These are phyloP conservation scores for Drosophila malerkotliana DNA, from an alignment of 1,140 invertebrate genomes.

Conservation along the genomic window DNA sequence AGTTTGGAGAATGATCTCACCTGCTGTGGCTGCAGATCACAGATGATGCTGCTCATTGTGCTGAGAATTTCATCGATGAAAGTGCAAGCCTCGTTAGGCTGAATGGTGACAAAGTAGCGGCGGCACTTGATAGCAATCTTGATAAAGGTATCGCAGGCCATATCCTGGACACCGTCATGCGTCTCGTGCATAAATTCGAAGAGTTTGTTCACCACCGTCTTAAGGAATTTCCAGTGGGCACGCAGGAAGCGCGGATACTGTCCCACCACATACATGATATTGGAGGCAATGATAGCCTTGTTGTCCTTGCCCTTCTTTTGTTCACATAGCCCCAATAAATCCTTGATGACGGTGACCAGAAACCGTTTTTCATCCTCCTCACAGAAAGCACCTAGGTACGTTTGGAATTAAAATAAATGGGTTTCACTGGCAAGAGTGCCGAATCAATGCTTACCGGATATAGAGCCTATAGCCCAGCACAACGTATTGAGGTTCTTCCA, in stretches of 20 bases:
- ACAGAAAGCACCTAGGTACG: conserved; percentile 84
- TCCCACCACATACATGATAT: conserved; percentile 99
- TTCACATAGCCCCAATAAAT: conserved; percentile 98
- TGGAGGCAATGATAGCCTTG: conserved; percentile 99
- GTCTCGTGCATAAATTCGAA: conserved; percentile 99
- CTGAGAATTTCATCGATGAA: conserved; percentile 99
- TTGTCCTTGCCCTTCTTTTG: conserved; percentile 99
- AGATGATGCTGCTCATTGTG: conserved; percentile 98
- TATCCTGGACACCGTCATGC: conserved; percentile 99
- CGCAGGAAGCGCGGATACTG: conserved; percentile 99
- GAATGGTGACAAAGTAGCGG: conserved; percentile 98
- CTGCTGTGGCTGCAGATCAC: conserved; percentile 98
- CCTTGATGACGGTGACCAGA: conserved; percentile 99
- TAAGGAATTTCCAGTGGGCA: conserved; percentile 99
- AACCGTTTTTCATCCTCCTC: conserved; percentile 99
- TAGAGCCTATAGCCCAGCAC: conserved; percentile 99
- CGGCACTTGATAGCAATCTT: conserved; percentile 99
- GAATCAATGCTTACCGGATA: conserved; percentile 89
- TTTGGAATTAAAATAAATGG: not conserved
- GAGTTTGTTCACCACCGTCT: conserved; percentile 99
- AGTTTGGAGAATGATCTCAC: conserved; percentile 82
- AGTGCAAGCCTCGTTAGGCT: conserved; percentile 97
- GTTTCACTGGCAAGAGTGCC: not conserved
- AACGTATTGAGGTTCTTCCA: conserved; percentile 99
- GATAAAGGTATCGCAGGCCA: conserved; percentile 99